A percentile compares a stretch with the other conserved stretches of the same genome.
These are phyloP conservation scores for Metopia argyrocephala DNA, from an alignment of 2,888 invertebrate species.

Conservation along the genomic window DNA sequence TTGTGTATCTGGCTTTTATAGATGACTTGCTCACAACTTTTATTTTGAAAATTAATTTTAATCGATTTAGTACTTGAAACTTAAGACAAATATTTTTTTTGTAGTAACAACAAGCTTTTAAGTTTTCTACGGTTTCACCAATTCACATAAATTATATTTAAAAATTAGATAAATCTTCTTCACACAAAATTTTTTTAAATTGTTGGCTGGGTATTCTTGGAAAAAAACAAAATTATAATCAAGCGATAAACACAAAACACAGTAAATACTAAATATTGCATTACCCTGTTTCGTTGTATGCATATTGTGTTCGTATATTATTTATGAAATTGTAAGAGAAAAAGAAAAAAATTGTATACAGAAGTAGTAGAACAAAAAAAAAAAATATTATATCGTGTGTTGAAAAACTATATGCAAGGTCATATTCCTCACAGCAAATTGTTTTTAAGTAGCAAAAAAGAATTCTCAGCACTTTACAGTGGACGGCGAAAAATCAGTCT, in stretches of 20 bases:
- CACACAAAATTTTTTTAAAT: not conserved
- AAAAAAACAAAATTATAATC: constrained; percentile 9
- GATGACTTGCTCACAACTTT: no score
- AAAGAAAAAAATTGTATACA: constrained; percentile 27
- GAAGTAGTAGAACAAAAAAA: not conserved
- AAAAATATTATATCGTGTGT: not conserved
- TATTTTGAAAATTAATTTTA: no score
- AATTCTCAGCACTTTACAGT: constrained; percentile 17
- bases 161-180: no score
- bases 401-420: constrained; percentile 54
- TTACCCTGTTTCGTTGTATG: constrained; percentile 1
- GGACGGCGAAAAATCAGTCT: constrained; percentile 12
- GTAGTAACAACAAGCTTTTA: no score
- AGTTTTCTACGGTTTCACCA: no score
- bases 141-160: no score
- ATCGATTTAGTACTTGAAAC: no score
- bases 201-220: not conserved
- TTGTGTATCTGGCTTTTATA: no score
- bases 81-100: no score
- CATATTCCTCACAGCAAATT: constrained; percentile 57
- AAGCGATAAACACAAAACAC: not conserved
- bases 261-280: constrained; percentile 45
- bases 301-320: not conserved
- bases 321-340: not conserved
- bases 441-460: constrained; percentile 46